Evolutionary conservation across 2,797 vertebrate species (phyloP), one percentile per base, ranked within the genome.

Genomic region (Australoheros facetus): DNA sequence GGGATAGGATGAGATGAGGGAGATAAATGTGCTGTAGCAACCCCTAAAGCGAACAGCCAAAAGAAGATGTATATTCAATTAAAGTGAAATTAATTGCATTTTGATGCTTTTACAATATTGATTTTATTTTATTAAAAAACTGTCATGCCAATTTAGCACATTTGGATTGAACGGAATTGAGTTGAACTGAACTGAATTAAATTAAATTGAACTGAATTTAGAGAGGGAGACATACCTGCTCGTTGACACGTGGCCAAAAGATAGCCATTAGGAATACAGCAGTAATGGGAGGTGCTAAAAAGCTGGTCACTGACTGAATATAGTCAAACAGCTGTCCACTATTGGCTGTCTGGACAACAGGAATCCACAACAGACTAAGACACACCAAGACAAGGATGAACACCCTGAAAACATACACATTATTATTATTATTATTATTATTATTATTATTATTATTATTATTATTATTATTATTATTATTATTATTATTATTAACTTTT

Each of bases 261-360:
- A 99, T 96, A 77, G 96, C 97, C 95, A 98, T 83, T 56, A 99
- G 62, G 90, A 99, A 99, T n/a, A 99, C 94, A 4, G 98, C 95
- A 0, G 97, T 97, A 82, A 99, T 96, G 0, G 98, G 98, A 0
- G 97, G 98, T 3, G 97, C 95, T 64, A 99, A 92, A 83, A 95
- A 99, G 91, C 98, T 99, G 88, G 96, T 97, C 84, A 98, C 94
- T 57, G 97, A 96, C 85, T 98, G 98, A 88, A 98, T 96, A 78
- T 99, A 99, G 90, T 98, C 96, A 66, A 99, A 99, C 34, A 99
- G 96, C 86, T 97, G 95, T 30, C 98, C 97, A 0, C 96, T 99
- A 89, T 97, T 99, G 79, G 98, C 95, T 71, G 96, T 94, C 66
- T 99, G 97, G 89, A 98, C 96, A 78, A 99, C 79, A 4, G 98